phyloP scores from a whole-genome alignment of 2,113 vertebrate genomes.

The Trichechus manatus region DNA sequence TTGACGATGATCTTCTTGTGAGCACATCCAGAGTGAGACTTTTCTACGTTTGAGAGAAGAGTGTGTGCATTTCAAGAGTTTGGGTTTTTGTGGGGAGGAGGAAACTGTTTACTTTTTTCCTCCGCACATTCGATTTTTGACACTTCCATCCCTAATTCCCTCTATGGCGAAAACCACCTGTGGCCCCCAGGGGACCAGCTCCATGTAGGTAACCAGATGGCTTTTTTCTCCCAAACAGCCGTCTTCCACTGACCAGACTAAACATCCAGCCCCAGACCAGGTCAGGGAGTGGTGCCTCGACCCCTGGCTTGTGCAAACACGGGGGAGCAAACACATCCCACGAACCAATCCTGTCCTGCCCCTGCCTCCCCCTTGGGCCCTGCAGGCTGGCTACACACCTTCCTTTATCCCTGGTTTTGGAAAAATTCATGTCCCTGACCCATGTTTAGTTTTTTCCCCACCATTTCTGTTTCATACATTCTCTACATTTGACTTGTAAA shows the following conservation, averaged over 20 bases:
- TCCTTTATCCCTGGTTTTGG: constrained; percentile 55
- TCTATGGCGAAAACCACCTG: constrained; percentile 76
- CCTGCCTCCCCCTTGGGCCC: constrained; percentile 56
- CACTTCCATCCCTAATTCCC: constrained; percentile 40
- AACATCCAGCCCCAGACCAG: constrained; percentile 77
- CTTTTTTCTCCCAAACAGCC: constrained; percentile 76
- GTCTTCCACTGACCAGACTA: constrained; percentile 73
- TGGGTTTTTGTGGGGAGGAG: constrained; percentile 68
- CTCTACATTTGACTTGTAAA: constrained; percentile 89
- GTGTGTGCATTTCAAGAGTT: constrained; percentile 58
- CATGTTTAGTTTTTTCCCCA: constrained; percentile 85
- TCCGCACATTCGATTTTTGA: constrained; percentile 83
- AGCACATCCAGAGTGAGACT: constrained; percentile 99
- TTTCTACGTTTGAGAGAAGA: constrained; percentile 96
- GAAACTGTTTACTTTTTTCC: constrained; percentile 85
- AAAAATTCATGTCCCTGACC: constrained; percentile 81
- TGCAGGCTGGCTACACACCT: constrained; percentile 45
- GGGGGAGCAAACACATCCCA: constrained; percentile 55
- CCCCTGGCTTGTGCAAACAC: constrained; percentile 64
- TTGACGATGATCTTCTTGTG: constrained; percentile 97
- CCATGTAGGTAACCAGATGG: constrained; percentile 80
- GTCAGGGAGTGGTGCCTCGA: constrained; percentile 36
- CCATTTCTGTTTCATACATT: constrained; percentile 85
- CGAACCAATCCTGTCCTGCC: constrained; percentile 74
- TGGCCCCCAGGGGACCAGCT: constrained; percentile 84